phyloP scores from a whole-genome alignment of 2,888 invertebrate genomes.

The Mythimna impura region DNA sequence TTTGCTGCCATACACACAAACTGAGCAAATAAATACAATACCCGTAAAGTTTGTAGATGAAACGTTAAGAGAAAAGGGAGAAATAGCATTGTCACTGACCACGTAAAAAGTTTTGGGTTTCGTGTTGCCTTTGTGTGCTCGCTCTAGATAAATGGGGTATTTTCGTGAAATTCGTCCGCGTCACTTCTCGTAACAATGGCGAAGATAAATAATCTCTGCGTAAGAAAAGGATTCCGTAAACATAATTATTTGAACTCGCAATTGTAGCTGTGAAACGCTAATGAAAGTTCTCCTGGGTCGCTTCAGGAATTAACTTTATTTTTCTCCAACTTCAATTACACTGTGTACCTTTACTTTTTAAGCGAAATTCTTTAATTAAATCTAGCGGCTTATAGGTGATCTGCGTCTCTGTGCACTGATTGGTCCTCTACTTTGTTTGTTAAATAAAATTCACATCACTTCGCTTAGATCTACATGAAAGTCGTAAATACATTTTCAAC shows the following conservation, averaged over 20 bases:
- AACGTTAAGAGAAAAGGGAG: conserved; percentile 87
- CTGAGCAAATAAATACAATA: conserved; percentile 79
- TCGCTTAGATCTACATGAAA: not conserved
- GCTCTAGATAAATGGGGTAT: conserved; percentile 88
- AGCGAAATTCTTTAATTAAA: conserved; percentile 85
- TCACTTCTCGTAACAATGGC: conserved; percentile 88
- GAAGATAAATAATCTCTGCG: conserved; percentile 89
- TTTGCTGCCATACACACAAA: conserved; percentile 67
- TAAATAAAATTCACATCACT: conserved; percentile 64
- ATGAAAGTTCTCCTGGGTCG: conserved; percentile 85
- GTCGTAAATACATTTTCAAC: conserved; percentile 12
- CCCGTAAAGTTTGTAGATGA: conserved; percentile 82
- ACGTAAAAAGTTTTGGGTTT: conserved; percentile 90
- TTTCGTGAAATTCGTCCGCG: conserved; percentile 89
- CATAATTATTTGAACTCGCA: conserved; percentile 90
- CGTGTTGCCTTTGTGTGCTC: conserved; percentile 87
- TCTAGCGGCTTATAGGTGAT: conserved; percentile 77
- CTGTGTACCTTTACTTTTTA: conserved; percentile 79
- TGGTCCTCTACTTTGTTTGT: conserved; percentile 64
- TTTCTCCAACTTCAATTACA: conserved; percentile 83
- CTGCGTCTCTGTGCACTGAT: conserved; percentile 60
- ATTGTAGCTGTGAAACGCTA: conserved; percentile 88
- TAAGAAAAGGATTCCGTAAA: conserved; percentile 90
- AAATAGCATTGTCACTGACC: conserved; percentile 88
- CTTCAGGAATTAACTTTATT: conserved; percentile 84